Percentiles rank a stretch among this genome's conserved stretches.
phyloP scores from a whole-genome alignment of 1,140 invertebrate genomes.

The Drosophila mauritiana region DNA sequence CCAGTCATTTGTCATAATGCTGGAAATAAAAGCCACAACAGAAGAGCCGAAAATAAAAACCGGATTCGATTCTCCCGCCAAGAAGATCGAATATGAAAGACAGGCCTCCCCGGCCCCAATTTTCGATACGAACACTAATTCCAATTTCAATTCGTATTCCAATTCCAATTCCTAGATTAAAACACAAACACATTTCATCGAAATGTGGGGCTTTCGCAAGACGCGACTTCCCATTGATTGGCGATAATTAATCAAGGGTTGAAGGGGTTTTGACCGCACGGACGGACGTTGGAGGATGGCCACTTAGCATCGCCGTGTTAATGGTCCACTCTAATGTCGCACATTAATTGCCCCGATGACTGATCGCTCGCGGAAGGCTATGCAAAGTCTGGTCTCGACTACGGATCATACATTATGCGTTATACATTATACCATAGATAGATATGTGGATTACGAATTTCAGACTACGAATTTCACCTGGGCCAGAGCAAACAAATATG shows the following conservation, averaged over 20 bases:
- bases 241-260: conserved; percentile 59
- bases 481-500: conserved; percentile 35
- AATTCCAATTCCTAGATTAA: conserved; percentile 1
- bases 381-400: conserved; percentile 55
- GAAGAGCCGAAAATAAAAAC: conserved; percentile 35
- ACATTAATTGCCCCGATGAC: conserved; percentile 63
- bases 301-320: conserved; percentile 66
- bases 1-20: conserved; percentile 45
- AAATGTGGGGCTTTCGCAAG: conserved; percentile 26
- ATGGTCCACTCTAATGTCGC: conserved; percentile 68
- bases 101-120: conserved; percentile 31
- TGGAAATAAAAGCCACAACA: conserved; percentile 32
- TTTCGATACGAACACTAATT: neutral
- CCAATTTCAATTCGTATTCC: neutral
- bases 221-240: conserved; percentile 65
- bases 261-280: conserved; percentile 41
- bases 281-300: neutral
- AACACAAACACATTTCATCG: neutral
- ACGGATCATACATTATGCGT: neutral
- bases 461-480: conserved; percentile 47
- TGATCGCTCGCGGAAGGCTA: conserved; percentile 52
- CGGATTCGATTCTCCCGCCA: conserved; percentile 31
- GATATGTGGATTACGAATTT: neutral
- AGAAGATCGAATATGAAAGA: conserved; percentile 7
- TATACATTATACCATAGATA: neutral